Conservation (phyloP, 2,888 invertebrate genomes). For the Aelia acuminata region DNA sequence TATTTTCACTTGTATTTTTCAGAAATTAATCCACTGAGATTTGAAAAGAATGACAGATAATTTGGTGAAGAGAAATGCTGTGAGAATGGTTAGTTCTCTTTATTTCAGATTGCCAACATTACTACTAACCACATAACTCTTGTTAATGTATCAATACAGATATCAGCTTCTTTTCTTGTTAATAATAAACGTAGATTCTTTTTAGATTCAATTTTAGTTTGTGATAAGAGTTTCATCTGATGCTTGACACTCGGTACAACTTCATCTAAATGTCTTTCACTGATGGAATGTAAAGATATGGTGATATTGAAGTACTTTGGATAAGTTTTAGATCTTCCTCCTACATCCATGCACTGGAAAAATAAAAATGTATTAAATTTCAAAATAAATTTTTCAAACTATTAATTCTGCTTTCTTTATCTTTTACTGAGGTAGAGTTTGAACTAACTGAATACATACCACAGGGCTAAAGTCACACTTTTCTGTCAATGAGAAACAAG, state of each 20-base stretch:
- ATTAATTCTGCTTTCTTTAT: background rate
- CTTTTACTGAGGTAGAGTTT: background rate
- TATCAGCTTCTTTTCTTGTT: background rate
- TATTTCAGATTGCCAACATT: background rate
- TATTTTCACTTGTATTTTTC: background rate
- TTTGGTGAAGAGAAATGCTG: background rate
- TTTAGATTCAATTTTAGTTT: background rate
- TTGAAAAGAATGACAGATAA: too few relatives aligned
- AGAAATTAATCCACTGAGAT: too few relatives aligned
- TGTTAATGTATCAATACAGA: background rate
- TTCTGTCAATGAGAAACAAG: background rate
- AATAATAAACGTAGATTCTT: background rate
- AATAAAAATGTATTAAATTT: background rate
- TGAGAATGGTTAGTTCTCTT: background rate
- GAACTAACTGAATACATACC: background rate
- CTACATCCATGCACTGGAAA: background rate
- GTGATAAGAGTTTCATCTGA: constrained; percentile 3
- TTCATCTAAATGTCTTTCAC: background rate
- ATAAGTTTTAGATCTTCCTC: background rate
- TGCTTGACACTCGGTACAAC: constrained; percentile 14
- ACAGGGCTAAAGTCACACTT: background rate
- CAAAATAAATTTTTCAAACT: background rate
- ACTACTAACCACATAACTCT: constrained; percentile 35
- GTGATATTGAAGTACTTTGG: constrained; percentile 20
- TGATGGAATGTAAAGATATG: constrained; percentile 22